These are phyloP conservation scores for Anthophora plumipes DNA, from an alignment of 2,888 invertebrate genomes.

Conservation along the genomic window DNA sequence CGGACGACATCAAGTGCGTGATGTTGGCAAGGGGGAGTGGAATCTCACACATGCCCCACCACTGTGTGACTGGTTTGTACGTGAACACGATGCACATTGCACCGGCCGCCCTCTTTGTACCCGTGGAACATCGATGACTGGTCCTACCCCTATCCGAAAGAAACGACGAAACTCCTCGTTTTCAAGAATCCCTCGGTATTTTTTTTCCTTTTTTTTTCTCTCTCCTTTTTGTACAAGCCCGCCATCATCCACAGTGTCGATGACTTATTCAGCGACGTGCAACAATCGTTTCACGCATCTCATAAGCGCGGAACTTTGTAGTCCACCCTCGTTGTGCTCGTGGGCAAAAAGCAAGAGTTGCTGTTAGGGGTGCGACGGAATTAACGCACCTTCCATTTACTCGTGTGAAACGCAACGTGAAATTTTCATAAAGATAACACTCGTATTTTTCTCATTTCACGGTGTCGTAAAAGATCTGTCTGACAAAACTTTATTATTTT, in stretches of 20 bases:
- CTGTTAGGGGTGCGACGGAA: background rate
- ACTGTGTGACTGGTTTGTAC: constrained; percentile 3
- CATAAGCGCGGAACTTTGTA: constrained; percentile 18
- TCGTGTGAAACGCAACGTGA: background rate
- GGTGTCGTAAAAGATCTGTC: background rate
- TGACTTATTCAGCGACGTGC: constrained; percentile 56
- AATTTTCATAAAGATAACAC: background rate
- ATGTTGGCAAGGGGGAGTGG: constrained; percentile 66
- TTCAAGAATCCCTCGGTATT: constrained; percentile 42
- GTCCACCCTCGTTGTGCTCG: background rate
- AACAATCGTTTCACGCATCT: constrained; percentile 54
- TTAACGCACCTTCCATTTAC: background rate
- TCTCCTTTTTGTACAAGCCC: background rate
- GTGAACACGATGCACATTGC: constrained; percentile 41
- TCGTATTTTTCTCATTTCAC: background rate
- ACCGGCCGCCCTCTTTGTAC: constrained; percentile 29
- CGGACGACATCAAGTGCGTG: constrained; percentile 79
- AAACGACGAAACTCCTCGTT: constrained; percentile 62
- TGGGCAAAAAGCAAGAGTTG: background rate
- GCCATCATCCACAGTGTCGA: constrained; percentile 29
- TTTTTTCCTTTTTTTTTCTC: background rate
- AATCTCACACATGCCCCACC: constrained; percentile 55
- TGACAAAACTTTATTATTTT: background rate
- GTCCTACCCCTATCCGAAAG: constrained; percentile 48
- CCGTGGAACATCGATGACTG: constrained; percentile 77